Conservation (phyloP, 2,113 vertebrate species). For the Silurus meridionalis region DNA sequence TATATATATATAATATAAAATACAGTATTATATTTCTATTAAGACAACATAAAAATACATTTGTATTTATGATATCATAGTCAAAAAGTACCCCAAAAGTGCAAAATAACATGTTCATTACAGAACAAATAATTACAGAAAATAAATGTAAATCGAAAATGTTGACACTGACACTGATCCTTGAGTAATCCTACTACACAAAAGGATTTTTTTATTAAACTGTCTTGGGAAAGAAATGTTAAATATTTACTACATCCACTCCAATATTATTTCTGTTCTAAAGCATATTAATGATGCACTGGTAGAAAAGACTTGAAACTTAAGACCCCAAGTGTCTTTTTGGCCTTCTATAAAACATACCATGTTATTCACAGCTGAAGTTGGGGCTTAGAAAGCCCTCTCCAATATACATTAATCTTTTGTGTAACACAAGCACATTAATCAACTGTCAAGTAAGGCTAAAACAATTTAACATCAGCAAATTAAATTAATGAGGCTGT, state of each 20-base stretch:
- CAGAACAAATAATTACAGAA: too few relatives aligned
- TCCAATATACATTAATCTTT: constrained; percentile 7
- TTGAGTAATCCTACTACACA: neutral
- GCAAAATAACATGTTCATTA: too few relatives aligned
- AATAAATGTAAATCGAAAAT: neutral
- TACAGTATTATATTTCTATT: too few relatives aligned
- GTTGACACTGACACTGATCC: neutral
- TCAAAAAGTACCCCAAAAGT: too few relatives aligned
- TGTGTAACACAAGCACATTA: neutral
- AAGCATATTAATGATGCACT: neutral
- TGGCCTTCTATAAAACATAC: constrained; percentile 27
- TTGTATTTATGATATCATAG: too few relatives aligned
- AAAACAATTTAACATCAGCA: neutral
- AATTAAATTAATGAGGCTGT: neutral
- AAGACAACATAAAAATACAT: too few relatives aligned
- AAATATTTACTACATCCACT: neutral
- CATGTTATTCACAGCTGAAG: constrained; percentile 21
- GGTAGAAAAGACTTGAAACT: too few relatives aligned
- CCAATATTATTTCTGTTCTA: neutral
- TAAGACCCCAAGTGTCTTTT: neutral
- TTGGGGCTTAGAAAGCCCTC: constrained; percentile 22
- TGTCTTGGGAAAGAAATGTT: neutral
- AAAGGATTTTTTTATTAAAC: neutral
- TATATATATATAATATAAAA: too few relatives aligned
- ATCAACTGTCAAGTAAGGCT: neutral